Conservation (phyloP, 1,140 invertebrate genomes). For the Drosophila simulans region DNA sequence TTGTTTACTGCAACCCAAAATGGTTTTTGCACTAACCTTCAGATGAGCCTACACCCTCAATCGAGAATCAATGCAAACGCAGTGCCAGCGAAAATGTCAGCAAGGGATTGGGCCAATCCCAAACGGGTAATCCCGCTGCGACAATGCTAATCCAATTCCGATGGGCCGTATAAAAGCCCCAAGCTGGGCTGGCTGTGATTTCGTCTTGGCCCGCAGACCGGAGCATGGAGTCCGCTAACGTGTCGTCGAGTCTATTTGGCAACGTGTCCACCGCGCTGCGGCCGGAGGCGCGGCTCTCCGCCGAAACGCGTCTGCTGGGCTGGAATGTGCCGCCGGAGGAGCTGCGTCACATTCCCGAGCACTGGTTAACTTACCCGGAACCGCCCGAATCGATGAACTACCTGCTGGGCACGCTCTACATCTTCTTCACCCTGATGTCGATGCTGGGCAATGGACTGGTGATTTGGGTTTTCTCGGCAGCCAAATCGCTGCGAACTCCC, state of each 20-base stretch:
- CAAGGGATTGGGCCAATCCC: conserved; percentile 63
- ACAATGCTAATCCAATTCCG: conserved; percentile 41
- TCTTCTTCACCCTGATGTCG: conserved; percentile 91
- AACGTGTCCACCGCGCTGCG: conserved; percentile 70
- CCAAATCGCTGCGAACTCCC: conserved; percentile 93
- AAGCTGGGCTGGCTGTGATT: conserved; percentile 40
- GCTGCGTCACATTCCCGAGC: conserved; percentile 91
- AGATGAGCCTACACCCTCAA: not conserved
- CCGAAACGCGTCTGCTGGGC: conserved; percentile 87
- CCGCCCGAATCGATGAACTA: conserved; percentile 94
- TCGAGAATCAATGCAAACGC: conserved; percentile 59
- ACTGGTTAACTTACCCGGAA: conserved; percentile 92
- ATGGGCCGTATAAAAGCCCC: conserved; percentile 51
- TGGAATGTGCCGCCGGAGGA: conserved; percentile 92
- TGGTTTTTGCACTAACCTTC: conserved; percentile 30
- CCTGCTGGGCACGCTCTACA: conserved; percentile 92
- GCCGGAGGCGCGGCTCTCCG: conserved; percentile 64
- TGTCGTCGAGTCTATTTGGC: conserved; percentile 38
- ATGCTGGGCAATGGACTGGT: conserved; percentile 94
- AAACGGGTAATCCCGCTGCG: conserved; percentile 36
- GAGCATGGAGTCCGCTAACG: conserved; percentile 63
- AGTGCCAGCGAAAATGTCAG: conserved; percentile 51
- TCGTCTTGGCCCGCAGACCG: conserved; percentile 65
- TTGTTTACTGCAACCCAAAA: not conserved
- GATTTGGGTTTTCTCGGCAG: conserved; percentile 92